These are phyloP conservation scores for Anguilla anguilla DNA, from an alignment of 2,797 vertebrate genomes.

Conservation along the genomic window DNA sequence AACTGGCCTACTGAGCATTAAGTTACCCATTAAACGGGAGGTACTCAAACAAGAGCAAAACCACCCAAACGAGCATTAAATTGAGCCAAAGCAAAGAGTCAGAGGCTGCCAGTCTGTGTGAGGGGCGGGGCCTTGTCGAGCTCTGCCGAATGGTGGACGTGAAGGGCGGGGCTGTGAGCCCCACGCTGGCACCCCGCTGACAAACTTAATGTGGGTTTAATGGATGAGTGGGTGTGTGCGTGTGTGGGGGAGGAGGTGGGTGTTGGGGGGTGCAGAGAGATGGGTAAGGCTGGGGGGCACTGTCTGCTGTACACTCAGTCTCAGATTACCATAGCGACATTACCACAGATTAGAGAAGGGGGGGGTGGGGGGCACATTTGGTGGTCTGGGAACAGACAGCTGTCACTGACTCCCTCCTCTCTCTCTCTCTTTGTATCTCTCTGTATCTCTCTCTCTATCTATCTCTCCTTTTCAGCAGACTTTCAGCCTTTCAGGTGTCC, in stretches of 20 bases:
- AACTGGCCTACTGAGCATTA: no score
- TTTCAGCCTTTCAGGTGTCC: slow-evolving; percentile 63
- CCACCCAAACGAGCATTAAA: neutral
- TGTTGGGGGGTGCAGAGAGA: slow-evolving; percentile 48
- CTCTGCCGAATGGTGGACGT: neutral
- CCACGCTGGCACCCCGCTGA: slow-evolving; percentile 20
- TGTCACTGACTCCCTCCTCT: slow-evolving; percentile 42
- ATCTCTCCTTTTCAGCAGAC: slow-evolving; percentile 63
- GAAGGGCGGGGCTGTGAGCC: slow-evolving; percentile 28
- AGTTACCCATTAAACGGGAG: no score
- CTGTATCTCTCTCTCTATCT: slow-evolving; percentile 13
- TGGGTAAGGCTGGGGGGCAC: neutral
- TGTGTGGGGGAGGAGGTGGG: slow-evolving; percentile 15
- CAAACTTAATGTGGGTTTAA: slow-evolving; percentile 39
- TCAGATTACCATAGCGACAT: slow-evolving; percentile 61
- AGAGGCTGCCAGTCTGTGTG: no score
- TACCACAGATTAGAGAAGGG: slow-evolving; percentile 62
- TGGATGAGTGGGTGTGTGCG: slow-evolving; percentile 23
- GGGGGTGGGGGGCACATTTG: slow-evolving; percentile 46
- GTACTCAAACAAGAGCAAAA: no score
- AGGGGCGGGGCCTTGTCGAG: neutral
- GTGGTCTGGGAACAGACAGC: slow-evolving; percentile 50
- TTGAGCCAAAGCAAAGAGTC: neutral
- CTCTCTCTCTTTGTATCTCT: neutral
- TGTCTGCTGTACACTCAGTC: slow-evolving; percentile 54